Evolutionary conservation across 2,113 vertebrate species (phyloP).

Genomic region (Sapajus apella): DNA sequence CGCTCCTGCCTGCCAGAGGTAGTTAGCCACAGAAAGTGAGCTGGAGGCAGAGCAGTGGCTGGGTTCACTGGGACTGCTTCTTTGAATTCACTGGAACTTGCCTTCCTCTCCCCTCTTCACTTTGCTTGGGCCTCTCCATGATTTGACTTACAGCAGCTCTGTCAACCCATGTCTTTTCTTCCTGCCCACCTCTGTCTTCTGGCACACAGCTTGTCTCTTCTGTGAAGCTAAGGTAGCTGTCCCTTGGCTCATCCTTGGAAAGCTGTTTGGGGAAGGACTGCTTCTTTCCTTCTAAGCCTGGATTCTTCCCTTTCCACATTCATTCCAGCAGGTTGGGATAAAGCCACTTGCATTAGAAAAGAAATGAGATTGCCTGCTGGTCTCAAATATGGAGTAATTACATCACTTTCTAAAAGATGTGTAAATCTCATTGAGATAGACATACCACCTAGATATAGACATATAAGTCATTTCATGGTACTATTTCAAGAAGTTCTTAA

Average conservation of each 20-base stretch:
- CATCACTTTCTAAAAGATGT: not conserved
- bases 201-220: not conserved
- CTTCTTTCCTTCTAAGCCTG: not conserved
- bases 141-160: not conserved
- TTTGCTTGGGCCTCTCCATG: not conserved
- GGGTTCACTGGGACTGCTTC: too few species aligned
- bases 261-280: not conserved
- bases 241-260: not conserved
- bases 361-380: not conserved
- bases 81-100: rapidly evolving
- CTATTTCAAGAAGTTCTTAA: not conserved
- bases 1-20: not conserved
- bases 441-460: not conserved
- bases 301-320: not conserved
- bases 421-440: not conserved
- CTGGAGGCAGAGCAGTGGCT: rapidly evolving
- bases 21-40: too few species aligned
- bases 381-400: not conserved
- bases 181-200: too few species aligned
- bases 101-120: not conserved
- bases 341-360: not conserved
- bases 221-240: not conserved
- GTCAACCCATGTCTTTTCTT: not conserved
- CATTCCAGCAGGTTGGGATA: not conserved
- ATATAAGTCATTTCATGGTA: not conserved